Base-by-base conservation (phyloP, 2,113 vertebrate genomes). In the Dipodomys stephensi region DNA sequence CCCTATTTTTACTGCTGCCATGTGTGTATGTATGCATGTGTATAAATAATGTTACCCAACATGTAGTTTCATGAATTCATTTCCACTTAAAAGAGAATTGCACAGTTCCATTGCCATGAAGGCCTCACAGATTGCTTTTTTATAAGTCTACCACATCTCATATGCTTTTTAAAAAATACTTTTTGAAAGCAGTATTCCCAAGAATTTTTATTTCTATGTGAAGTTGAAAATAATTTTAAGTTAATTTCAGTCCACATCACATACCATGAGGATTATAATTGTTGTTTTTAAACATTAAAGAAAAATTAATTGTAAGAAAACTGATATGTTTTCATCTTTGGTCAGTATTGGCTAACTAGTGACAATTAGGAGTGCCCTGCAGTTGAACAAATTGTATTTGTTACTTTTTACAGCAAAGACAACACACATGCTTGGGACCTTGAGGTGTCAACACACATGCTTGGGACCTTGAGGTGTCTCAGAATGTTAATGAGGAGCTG, bases 231-330 rank as follows among this genome's bases (percentile, higher is more conserved):
- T 57, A 12, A 91, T 71, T 81, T 91, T 82, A 57, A 84, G 16
- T n/a, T 93, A 88, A 87, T 28, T 15, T 0, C 10, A 57, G 68
- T 19, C 44, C 15, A 16, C 2, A 74, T 39, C 20, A 84, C 53
- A 71, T 18, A 64, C 30, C 39, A 46, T 44, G 18, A 62, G 1
- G 3, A 67, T 7, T 64, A n/a, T 79, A 19, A 23, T n/a, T 80
- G 35, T 57, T 72, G 8, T 7, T 81, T 90, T 2, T 39, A 85
- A 93, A 60, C 35, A 77, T 60, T 76, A 83, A 95, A 93, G 57
- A 73, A 49, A 82, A 35, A 27, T 5, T 74, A 28, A 44, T 72
- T 79, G 71, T 85, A 65, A 23, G 39, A 78, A 19, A 86, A 80
- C 10, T 68, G 23, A 23, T 71, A 84, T 46, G 32, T 62, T 83